Base-by-base conservation (phyloP, 2,888 invertebrate genomes). In the Lordiphosa andalusiaca region DNA sequence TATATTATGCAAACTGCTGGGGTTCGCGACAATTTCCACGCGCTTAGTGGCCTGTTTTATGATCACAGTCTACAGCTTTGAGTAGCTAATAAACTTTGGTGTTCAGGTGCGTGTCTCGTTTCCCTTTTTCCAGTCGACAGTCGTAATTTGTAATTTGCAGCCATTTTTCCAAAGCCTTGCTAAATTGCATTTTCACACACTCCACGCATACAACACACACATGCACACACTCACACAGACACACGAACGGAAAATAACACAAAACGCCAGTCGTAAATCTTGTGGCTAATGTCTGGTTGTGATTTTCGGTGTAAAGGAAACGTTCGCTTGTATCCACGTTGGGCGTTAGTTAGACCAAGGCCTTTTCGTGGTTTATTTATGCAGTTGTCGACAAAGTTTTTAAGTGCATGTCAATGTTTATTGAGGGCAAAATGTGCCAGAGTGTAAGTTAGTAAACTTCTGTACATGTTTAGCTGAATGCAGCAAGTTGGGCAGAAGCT, bases 341-440 rank as follows among this genome's bases (percentile, higher is more conserved):
- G 42, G 12, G 42, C 23, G 6, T 19, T 33, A 16, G 35, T 30
- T 35, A 33, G 12, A 21, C 19, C 33, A 47, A 47, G 35, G 47
- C 47, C 35, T 47, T 47, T 36, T 47, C 35, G 51, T 36, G 35
- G 36, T 19, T 58, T 58, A 69, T 54, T 69, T 69, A 59, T 53
- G 53, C 44, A 67, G 54, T 46, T 58, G 37, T 21, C 44, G 36
- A 55, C 58, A 66, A 77, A 66, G 59, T 71, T 74, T 58, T 49
- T 52, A 73, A 78, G 59, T 71, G 75, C 72, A 55, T 66, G 62
- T 57, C 69, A 68, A 51, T 71, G 69, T 40, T 78, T 71, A 68
- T 68, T 73, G 74, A 46, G 61, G 30, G 61, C 35, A 21, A 53
- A 49, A 37, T 56, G 53, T 42, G 40, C 25, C 21, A 36, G 40